These are phyloP conservation scores for Plumapathes pennacea DNA, from an alignment of 92 coral and sea anemone species.

Conservation along the genomic window DNA sequence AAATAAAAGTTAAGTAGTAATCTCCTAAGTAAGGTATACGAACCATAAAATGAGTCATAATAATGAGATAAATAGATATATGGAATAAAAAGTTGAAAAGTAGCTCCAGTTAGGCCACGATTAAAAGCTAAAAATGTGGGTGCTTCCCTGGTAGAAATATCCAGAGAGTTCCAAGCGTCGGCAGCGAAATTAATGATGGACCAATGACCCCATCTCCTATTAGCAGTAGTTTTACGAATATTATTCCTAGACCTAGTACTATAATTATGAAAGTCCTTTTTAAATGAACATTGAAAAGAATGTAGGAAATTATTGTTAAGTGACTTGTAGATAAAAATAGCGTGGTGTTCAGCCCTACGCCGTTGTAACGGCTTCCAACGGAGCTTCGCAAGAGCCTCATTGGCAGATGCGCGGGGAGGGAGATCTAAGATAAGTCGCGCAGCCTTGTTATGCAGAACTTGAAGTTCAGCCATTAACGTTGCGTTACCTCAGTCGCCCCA, in stretches of 20 bases:
- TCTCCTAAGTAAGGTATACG: too few species aligned
- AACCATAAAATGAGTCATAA: too few species aligned
- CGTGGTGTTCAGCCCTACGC: constrained; percentile 16
- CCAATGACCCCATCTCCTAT: constrained; percentile 16
- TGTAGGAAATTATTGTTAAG: constrained; percentile 9
- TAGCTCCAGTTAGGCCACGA: too few species aligned
- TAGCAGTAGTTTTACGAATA: constrained; percentile 4
- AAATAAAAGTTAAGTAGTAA: too few species aligned
- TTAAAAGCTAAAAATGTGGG: too few species aligned
- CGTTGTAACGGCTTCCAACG: constrained; percentile 10
- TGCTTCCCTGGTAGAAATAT: constrained; percentile 4
- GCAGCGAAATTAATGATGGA: constrained; percentile 14
- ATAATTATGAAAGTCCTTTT: background rate
- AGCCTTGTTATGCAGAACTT: constrained; percentile 16
- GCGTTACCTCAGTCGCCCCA: too few species aligned
- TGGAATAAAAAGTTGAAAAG: too few species aligned
- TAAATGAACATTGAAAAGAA: constrained; percentile 1
- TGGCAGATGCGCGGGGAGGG: constrained; percentile 22
- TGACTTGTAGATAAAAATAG: constrained; percentile 4
- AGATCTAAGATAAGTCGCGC: constrained; percentile 22
- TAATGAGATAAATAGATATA: too few species aligned
- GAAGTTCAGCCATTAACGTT: constrained; percentile 10
- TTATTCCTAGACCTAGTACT: constrained; percentile 19
- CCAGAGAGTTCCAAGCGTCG: constrained; percentile 17
- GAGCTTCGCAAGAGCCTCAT: constrained; percentile 21